A percentile compares a stretch with the other conserved stretches of the same genome.
Conservation (phyloP, 1,140 invertebrate species). For the Formica exsecta region DNA sequence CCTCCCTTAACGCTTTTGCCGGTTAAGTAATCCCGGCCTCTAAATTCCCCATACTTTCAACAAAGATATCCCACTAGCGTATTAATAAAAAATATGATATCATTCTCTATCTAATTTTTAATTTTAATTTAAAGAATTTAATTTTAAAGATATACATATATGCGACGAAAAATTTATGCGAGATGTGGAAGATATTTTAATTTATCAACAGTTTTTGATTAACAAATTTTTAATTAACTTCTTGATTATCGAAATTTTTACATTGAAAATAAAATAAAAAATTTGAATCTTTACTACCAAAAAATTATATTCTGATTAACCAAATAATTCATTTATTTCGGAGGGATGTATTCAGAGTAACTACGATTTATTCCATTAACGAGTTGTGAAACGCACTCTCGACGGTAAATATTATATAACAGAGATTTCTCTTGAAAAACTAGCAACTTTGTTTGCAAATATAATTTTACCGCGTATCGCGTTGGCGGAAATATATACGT, state of each 20-base stretch:
- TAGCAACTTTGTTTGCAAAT: slow-evolving; percentile 8
- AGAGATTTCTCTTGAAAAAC: neutral
- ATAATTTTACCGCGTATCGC: neutral
- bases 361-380: neutral
- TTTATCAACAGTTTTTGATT: neutral
- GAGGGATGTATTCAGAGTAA: neutral
- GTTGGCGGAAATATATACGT: neutral
- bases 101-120: neutral
- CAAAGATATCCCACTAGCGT: neutral
- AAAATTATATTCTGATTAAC: neutral
- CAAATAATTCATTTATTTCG: slow-evolving; percentile 10
- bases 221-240: neutral
- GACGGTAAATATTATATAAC: slow-evolving; percentile 9
- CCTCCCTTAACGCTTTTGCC: neutral
- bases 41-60: neutral
- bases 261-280: neutral
- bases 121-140: slow-evolving; percentile 14
- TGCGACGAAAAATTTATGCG: neutral
- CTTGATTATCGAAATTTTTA: neutral
- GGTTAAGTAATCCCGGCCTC: neutral
- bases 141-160: neutral
- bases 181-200: neutral
- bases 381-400: neutral
- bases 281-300: neutral
- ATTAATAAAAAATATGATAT: neutral